A percentile compares a stretch with the other conserved stretches of the same genome.
These are phyloP conservation scores for Girardia tigrina DNA, from an alignment of 2,888 invertebrate genomes.

Conservation along the genomic window DNA sequence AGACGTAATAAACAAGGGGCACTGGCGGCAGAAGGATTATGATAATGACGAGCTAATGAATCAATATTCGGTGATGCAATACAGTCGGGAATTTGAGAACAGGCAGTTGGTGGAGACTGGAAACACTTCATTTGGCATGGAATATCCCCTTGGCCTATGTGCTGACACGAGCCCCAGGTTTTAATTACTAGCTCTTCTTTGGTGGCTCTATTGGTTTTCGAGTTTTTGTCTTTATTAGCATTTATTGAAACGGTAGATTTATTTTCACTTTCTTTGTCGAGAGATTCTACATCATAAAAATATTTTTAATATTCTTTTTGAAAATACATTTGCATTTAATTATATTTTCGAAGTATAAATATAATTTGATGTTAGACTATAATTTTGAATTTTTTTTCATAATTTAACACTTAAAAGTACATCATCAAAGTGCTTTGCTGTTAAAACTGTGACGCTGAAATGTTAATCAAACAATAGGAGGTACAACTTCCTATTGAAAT, in stretches of 20 bases:
- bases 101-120: background rate
- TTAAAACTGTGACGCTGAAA: no score
- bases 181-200: slow-evolving; percentile 1
- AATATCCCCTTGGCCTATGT: slow-evolving; percentile 11
- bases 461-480: no score
- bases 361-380: no score
- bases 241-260: background rate
- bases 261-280: background rate
- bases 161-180: slow-evolving; percentile 5
- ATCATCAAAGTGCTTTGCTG: no score
- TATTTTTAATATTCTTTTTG: background rate
- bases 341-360: background rate
- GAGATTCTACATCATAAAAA: background rate
- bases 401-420: no score
- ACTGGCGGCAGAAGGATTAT: background rate
- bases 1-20: slow-evolving; percentile 6
- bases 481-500: no score
- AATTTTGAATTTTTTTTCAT: no score
- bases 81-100: background rate
- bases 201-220: background rate
- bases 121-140: slow-evolving; percentile 20
- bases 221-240: background rate
- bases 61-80: slow-evolving; percentile 5
- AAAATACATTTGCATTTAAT: no score
- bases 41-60: background rate